Evolutionary conservation across 2,797 vertebrate genomes (phyloP).

Genomic region (Lindbergichthys nudifrons): DNA sequence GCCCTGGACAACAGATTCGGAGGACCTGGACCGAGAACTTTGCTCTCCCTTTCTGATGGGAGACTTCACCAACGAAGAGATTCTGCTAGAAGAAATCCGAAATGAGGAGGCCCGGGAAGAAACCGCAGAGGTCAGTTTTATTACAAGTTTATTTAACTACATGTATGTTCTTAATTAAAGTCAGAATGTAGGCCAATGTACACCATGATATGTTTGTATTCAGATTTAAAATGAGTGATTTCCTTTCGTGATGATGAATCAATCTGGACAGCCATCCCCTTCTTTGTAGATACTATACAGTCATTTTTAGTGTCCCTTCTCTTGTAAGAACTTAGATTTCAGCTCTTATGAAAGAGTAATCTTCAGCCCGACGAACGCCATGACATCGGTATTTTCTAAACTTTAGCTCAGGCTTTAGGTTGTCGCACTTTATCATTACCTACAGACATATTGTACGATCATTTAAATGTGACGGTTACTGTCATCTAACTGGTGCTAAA

Average conservation of each 20-base stretch:
- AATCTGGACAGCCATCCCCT: slow-evolving; percentile 3
- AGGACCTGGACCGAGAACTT: slow-evolving; percentile 57
- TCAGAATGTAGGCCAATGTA: neutral
- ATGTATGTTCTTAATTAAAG: neutral
- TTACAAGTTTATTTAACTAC: neutral
- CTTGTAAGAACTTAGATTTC: neutral
- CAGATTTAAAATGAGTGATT: slow-evolving; percentile 7
- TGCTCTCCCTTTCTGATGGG: slow-evolving; percentile 29
- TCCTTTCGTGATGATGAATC: neutral
- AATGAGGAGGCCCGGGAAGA: slow-evolving; percentile 53
- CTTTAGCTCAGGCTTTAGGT: neutral
- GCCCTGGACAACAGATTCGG: slow-evolving; percentile 64
- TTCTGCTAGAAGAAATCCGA: slow-evolving; percentile 23
- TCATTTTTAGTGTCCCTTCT: neutral
- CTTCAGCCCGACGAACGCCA: slow-evolving; percentile 10
- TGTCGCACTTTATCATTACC: slow-evolving; percentile 1
- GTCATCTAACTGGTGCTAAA: slow-evolving; percentile 7
- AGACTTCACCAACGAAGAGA: slow-evolving; percentile 65
- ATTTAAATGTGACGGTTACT: slow-evolving; percentile 1
- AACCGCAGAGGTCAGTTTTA: slow-evolving; percentile 60
- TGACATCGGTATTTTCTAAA: slow-evolving; percentile 1
- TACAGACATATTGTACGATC: neutral
- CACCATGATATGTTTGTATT: neutral
- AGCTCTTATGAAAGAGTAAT: slow-evolving; percentile 5
- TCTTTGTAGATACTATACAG: neutral